A percentile compares a stretch with the other conserved stretches of the same genome.
phyloP scores from a whole-genome alignment of 2,888 invertebrate species.

The Ophioninae sp. region DNA sequence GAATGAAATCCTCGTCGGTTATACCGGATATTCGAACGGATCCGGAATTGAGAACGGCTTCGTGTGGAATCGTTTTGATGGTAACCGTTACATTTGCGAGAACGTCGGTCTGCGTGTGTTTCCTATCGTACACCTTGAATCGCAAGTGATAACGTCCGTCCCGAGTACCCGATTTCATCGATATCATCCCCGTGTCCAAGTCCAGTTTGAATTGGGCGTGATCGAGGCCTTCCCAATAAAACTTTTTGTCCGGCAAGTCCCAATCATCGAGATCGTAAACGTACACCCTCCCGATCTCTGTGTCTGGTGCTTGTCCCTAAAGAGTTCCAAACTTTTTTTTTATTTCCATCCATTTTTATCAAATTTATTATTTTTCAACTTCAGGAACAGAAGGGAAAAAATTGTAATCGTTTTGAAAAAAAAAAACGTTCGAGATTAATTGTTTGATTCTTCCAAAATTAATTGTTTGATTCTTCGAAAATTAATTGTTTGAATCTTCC shows the following conservation, averaged over 20 bases:
- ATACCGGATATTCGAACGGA: slow-evolving; percentile 96
- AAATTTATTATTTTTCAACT: background rate
- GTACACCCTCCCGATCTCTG: slow-evolving; percentile 96
- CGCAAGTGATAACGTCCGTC: slow-evolving; percentile 92
- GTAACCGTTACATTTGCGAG: slow-evolving; percentile 98
- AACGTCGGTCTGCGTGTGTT: slow-evolving; percentile 96
- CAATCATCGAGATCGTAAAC: slow-evolving; percentile 99
- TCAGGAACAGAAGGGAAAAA: background rate
- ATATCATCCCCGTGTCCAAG: slow-evolving; percentile 96
- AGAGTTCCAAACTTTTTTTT: background rate
- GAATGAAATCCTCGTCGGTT: slow-evolving; percentile 97
- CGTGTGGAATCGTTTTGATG: slow-evolving; percentile 96
- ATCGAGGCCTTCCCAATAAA: slow-evolving; percentile 94
- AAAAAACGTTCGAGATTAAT: background rate
- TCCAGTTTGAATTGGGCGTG: slow-evolving; percentile 94
- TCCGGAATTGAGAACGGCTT: slow-evolving; percentile 97
- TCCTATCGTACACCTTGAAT: slow-evolving; percentile 95
- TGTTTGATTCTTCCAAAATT: no score
- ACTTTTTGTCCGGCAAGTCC: slow-evolving; percentile 98
- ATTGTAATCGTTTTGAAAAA: background rate
- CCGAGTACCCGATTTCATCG: slow-evolving; percentile 95
- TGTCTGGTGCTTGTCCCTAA: slow-evolving; percentile 93
- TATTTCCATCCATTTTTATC: background rate
- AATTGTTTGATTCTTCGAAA: no score
- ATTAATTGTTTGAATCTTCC: no score